Evolutionary conservation across 1,140 invertebrate genomes (phyloP).

Genomic region (Ostrea edulis): DNA sequence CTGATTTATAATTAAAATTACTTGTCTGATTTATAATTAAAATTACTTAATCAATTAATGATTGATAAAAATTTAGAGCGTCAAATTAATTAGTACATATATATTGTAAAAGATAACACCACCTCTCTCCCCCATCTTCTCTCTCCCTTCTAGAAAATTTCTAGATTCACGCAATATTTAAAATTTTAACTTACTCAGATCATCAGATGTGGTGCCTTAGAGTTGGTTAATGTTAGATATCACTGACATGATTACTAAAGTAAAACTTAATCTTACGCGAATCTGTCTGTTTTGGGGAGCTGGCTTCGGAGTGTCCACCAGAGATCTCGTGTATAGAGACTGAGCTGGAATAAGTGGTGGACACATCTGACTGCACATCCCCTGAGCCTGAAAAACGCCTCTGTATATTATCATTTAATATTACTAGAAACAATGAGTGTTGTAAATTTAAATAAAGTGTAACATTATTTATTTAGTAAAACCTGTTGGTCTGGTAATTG

Average conservation of each 20-base stretch:
- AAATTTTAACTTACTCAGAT: too few relatives aligned
- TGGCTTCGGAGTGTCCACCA: not conserved
- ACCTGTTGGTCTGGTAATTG: not conserved
- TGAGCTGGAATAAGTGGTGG: conserved; percentile 1
- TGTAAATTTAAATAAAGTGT: not conserved
- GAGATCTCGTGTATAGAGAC: not conserved
- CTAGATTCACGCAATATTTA: too few relatives aligned
- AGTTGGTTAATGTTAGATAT: not conserved
- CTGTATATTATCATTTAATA: not conserved
- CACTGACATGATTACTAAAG: too few relatives aligned
- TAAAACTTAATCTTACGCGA: too few relatives aligned
- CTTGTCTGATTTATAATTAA: too few relatives aligned
- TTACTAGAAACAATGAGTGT: not conserved
- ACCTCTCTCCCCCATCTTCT: too few relatives aligned
- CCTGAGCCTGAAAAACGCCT: not conserved
- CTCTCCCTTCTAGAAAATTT: too few relatives aligned
- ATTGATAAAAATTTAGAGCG: too few relatives aligned
- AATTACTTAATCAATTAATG: not conserved
- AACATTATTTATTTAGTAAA: not conserved
- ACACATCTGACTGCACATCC: not conserved
- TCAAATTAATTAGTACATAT: too few relatives aligned
- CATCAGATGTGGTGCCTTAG: too few relatives aligned
- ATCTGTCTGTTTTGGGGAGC: not conserved
- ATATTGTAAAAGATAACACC: too few relatives aligned
- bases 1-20: not conserved